Evolutionary conservation across 1,140 invertebrate species (phyloP), one percentile per base, ranked within the genome.

Genomic region (Arctopsyche grandis): DNA sequence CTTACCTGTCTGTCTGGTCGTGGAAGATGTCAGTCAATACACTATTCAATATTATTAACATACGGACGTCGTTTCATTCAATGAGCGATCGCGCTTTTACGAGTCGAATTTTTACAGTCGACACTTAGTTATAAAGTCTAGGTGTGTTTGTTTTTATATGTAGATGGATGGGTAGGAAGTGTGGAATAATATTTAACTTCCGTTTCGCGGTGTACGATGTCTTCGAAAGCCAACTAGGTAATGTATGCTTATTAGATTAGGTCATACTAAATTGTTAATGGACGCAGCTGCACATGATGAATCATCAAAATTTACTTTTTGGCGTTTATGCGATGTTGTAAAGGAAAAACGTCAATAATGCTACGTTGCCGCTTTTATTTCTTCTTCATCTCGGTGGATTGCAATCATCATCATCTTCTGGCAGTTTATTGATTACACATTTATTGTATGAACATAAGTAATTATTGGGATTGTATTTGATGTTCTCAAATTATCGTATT

Each of bases 1-100:
- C 71, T 74, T 74, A 56, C 44, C 7, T 52, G 69, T 69, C 66
- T 46, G 38, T 66, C 63, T 66, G 21, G 19, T 66, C 21, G 24
- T 26, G 22, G 63, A 66, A 66, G 63, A 66, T 66, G 22, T 66
- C 63, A 66, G 63, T 66, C 63, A 66, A 66, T 66, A 66, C 63
- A 26, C 63, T 66, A 66, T 66, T 66, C 63, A 66, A 66, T 22
- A 66, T 22, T 66, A 66, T 66, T 26, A 66, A 66, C 63, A 66
- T 66, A 66, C 21, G 63, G 16, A 66, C 24, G n/a, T 66, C n/a
- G n/a, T n/a, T 63, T 66, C 63, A 66, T 66, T 66, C 63, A 66
- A 26, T 60, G 21, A 60, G 5, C 21, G 56, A 60, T 9, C 56
- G n/a, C 9, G 3, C 14, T 26, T 66, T 26, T 24, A 22, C 5